phyloP scores from a whole-genome alignment of 2,113 vertebrate genomes.

The Tamias sibiricus region DNA sequence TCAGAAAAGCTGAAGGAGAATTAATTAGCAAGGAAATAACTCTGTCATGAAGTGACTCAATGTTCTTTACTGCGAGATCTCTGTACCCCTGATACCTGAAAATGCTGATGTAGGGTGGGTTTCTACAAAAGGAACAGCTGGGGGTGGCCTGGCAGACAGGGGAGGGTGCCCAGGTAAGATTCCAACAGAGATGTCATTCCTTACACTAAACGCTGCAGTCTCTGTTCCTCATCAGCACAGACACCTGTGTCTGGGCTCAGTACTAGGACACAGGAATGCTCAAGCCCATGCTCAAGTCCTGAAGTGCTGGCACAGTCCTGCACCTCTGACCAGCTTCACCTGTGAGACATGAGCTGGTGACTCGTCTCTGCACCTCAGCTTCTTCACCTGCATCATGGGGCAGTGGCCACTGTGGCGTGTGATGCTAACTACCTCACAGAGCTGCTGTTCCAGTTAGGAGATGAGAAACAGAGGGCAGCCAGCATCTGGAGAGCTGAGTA shows the following conservation, averaged over 20 bases:
- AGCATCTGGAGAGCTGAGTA: background rate
- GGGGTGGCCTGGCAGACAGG: background rate
- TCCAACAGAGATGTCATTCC: background rate
- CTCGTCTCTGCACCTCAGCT: background rate
- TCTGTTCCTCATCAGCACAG: background rate
- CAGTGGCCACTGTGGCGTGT: background rate
- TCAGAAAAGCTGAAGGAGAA: background rate
- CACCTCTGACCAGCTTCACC: background rate
- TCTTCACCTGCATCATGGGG: background rate
- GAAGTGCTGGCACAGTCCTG: background rate
- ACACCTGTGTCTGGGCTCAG: background rate
- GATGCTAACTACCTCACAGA: background rate
- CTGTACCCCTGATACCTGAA: background rate
- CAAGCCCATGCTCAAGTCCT: background rate
- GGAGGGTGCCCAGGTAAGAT: no score
- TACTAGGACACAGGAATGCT: background rate
- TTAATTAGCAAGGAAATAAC: background rate
- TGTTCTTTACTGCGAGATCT: background rate
- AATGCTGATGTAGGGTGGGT: background rate
- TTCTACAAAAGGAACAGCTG: background rate
- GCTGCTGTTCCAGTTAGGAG: background rate
- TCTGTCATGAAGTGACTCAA: background rate
- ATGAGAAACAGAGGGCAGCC: background rate
- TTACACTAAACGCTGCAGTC: background rate
- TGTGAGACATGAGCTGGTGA: background rate